Evolutionary conservation across 1,140 invertebrate species (phyloP).

Genomic region (Drosophila paulistorum): DNA sequence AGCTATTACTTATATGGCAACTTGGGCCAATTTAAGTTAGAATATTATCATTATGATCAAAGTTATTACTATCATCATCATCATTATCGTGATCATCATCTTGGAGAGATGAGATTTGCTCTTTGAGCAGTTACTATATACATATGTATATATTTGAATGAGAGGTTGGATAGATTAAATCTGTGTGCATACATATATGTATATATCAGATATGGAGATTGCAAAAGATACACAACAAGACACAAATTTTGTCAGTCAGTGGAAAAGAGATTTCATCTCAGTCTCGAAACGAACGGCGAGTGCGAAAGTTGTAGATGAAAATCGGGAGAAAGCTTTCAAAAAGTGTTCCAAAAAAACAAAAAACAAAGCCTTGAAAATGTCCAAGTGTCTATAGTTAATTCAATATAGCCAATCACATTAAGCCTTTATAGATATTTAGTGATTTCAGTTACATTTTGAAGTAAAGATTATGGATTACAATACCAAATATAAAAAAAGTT

Average conservation of each 20-base stretch:
- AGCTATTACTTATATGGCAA: conserved; percentile 60
- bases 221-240: conserved; percentile 36
- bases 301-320: conserved; percentile 52
- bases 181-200: conserved; percentile 3
- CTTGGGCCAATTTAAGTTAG: conserved; percentile 68
- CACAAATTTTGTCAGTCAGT: conserved; percentile 14
- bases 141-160: conserved; percentile 13
- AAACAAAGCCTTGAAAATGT: conserved; percentile 16
- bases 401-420: conserved; percentile 1
- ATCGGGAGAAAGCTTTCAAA: not conserved
- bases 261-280: conserved; percentile 71
- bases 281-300: conserved; percentile 69
- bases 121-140: conserved; percentile 5
- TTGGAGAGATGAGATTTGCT: conserved; percentile 38
- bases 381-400: not conserved
- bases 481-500: conserved; percentile 22
- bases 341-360: not conserved
- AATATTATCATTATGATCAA: conserved; percentile 60
- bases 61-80: conserved; percentile 22
- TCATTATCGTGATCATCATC: conserved; percentile 1
- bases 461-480: conserved; percentile 21
- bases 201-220: conserved; percentile 41
- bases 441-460: conserved; percentile 11
- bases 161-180: conserved; percentile 40
- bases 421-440: conserved; percentile 14